Evolutionary conservation across 2,113 vertebrate genomes (phyloP).

Genomic region (Corythaixoides concolor): DNA sequence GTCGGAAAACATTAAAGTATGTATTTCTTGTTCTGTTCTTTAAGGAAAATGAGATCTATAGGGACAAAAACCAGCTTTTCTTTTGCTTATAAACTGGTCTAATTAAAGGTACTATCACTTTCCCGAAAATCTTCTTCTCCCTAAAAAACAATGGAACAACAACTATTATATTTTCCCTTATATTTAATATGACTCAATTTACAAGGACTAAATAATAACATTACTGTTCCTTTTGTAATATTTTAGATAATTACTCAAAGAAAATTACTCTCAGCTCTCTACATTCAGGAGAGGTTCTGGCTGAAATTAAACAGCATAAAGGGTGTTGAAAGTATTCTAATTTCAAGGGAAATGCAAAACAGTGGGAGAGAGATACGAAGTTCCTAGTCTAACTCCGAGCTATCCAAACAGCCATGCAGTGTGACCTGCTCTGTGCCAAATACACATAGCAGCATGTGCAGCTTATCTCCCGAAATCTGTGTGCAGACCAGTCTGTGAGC

Average conservation of each 20-base stretch:
- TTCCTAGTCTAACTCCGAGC: not conserved
- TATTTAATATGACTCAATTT: not conserved
- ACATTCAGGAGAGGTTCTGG: not conserved
- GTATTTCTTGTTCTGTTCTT: not conserved
- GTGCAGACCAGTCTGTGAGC: not conserved
- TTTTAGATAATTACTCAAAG: not conserved
- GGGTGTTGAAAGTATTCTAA: not conserved
- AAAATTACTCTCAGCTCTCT: not conserved
- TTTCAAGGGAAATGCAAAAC: not conserved
- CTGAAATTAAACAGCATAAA: not conserved
- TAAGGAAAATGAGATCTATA: not conserved
- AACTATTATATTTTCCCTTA: not conserved
- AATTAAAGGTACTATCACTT: not conserved
- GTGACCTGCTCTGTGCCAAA: not conserved
- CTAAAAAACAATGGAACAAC: not conserved
- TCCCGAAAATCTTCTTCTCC: not conserved
- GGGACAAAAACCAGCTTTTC: not conserved
- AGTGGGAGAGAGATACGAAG: accelerated
- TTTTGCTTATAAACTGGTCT: not conserved
- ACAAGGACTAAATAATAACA: not conserved
- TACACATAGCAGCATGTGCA: not conserved
- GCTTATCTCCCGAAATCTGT: not conserved
- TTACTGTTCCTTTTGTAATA: not conserved
- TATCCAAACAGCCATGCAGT: not conserved
- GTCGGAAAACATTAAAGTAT: not conserved